Percentiles rank a stretch among this genome's conserved stretches.
Evolutionary conservation across 2,888 invertebrate species (phyloP).

Genomic region (Pinctada fucata): DNA sequence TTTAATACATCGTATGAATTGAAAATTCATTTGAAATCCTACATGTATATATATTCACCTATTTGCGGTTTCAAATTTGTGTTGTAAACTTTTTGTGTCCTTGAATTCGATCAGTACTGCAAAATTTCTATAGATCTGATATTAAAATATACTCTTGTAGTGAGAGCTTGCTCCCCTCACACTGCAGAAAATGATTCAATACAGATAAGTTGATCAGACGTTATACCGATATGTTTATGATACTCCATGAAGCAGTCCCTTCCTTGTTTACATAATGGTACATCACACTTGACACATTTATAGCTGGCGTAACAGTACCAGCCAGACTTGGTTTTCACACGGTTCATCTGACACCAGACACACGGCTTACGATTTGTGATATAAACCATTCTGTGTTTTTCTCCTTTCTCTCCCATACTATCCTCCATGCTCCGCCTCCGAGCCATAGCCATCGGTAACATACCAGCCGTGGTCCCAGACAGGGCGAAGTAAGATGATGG

Average conservation of each 20-base stretch:
- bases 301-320: slow-evolving; percentile 39
- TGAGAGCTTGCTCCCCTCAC: too few relatives aligned
- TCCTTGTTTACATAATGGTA: slow-evolving; percentile 37
- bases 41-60: too few relatives aligned
- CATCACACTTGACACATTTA: slow-evolving; percentile 36
- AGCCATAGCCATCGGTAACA: background rate
- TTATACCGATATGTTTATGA: slow-evolving; percentile 29
- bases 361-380: slow-evolving; percentile 31
- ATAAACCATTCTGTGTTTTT: slow-evolving; percentile 8
- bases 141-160: too few relatives aligned
- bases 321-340: slow-evolving; percentile 40
- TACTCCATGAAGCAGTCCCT: slow-evolving; percentile 40
- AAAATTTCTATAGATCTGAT: too few relatives aligned
- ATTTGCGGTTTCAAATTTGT: too few relatives aligned
- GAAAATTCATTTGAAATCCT: too few relatives aligned
- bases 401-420: background rate
- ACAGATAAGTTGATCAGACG: background rate
- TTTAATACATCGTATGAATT: too few relatives aligned
- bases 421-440: background rate
- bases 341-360: slow-evolving; percentile 38
- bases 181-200: background rate
- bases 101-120: too few relatives aligned
- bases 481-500: too few relatives aligned
- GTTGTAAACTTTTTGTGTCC: too few relatives aligned
- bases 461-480: too few relatives aligned